A percentile compares a stretch with the other conserved stretches of the same genome.
These are phyloP conservation scores for Carterocephalus palaemon DNA, from an alignment of 2,888 invertebrate species.

Conservation along the genomic window DNA sequence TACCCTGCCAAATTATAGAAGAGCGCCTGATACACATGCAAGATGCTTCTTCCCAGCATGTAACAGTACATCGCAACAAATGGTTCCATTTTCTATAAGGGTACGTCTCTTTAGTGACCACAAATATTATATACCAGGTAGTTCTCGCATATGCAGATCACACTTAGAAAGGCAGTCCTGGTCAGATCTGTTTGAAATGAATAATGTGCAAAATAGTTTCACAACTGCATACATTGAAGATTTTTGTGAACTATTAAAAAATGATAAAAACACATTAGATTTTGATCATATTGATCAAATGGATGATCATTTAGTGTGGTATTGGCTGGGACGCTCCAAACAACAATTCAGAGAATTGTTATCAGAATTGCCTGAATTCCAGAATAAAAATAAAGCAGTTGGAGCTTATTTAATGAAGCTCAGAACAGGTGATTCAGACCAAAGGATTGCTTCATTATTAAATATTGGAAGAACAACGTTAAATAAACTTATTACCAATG, in stretches of 20 bases:
- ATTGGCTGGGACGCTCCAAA: constrained; percentile 28
- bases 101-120: constrained; percentile 22
- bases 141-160: constrained; percentile 23
- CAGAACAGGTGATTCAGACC: constrained; percentile 22
- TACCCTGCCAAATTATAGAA: too few relatives aligned
- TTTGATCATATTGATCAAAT: constrained; percentile 24
- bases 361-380: constrained; percentile 8
- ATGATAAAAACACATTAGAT: constrained; percentile 21
- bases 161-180: constrained; percentile 24
- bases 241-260: constrained; percentile 26
- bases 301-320: constrained; percentile 23
- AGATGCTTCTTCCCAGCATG: neutral
- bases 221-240: constrained; percentile 28
- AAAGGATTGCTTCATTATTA: constrained; percentile 21
- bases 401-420: constrained; percentile 20
- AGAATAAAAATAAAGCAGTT: constrained; percentile 3
- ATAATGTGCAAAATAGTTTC: constrained; percentile 9
- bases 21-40: too few relatives aligned
- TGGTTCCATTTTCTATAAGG: constrained; percentile 13
- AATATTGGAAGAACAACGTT: constrained; percentile 23
- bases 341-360: constrained; percentile 25
- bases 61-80: constrained; percentile 4
- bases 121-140: constrained; percentile 25
- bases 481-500: constrained; percentile 18
- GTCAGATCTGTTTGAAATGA: constrained; percentile 7